phyloP scores from a whole-genome alignment of 2,797 vertebrate genomes.

The Scyliorhinus canicula region DNA sequence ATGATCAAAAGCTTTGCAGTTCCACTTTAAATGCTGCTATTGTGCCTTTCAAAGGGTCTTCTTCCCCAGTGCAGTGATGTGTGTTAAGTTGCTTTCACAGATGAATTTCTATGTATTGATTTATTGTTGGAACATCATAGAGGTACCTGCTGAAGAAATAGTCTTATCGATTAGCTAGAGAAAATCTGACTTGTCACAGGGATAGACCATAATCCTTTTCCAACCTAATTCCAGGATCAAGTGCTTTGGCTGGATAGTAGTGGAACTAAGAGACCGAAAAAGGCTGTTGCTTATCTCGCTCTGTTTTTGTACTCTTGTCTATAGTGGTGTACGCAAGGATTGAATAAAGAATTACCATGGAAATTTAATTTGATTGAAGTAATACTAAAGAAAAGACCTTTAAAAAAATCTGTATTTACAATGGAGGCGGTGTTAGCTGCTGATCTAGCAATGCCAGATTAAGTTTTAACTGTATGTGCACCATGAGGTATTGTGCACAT shows the following conservation, averaged over 20 bases:
- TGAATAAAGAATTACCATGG: background rate
- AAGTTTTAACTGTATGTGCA: background rate
- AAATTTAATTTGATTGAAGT: background rate
- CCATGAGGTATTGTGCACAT: background rate
- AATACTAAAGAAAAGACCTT: background rate
- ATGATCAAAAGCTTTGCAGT: background rate
- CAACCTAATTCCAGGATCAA: background rate
- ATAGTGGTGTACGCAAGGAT: background rate
- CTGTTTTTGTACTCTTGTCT: background rate
- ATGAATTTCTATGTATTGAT: background rate
- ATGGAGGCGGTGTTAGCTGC: background rate
- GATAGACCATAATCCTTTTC: background rate
- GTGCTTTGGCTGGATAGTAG: background rate
- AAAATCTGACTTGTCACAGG: background rate
- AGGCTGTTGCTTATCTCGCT: background rate
- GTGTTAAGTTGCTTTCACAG: background rate
- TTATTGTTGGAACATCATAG: background rate
- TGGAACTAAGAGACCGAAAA: background rate
- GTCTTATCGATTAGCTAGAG: background rate
- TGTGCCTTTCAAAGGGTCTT: background rate
- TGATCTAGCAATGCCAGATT: background rate
- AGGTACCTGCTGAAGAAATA: constrained; percentile 23
- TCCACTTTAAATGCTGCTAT: background rate
- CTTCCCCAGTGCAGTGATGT: background rate
- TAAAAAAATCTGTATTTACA: background rate